Conservation (phyloP, 2,797 vertebrate genomes). For the Balearica regulorum region DNA sequence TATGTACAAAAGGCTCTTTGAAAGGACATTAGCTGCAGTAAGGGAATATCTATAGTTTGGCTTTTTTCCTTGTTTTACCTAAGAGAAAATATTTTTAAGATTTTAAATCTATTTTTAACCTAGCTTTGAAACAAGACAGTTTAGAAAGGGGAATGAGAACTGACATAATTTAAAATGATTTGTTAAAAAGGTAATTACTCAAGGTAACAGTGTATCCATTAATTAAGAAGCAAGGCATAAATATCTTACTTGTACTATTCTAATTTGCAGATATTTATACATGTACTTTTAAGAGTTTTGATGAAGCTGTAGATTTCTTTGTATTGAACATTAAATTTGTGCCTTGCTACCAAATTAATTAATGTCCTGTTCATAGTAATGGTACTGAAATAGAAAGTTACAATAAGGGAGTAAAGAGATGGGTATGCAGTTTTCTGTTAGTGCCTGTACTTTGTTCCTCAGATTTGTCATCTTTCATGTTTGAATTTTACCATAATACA, state of each 20-base stretch:
- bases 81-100: not conserved
- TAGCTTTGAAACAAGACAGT: slow-evolving; percentile 3
- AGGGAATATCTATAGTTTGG: slow-evolving; percentile 23
- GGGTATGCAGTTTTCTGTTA: not conserved
- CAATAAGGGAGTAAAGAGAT: not conserved
- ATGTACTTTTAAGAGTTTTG: slow-evolving; percentile 29
- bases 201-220: slow-evolving; percentile 11
- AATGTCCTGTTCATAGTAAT: not conserved
- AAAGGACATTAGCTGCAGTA: not conserved
- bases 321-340: not conserved
- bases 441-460: not conserved
- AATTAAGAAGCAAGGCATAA: not conserved
- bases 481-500: not conserved
- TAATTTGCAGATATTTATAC: not conserved
- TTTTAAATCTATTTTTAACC: slow-evolving; percentile 15
- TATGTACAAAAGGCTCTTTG: not conserved
- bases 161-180: not conserved
- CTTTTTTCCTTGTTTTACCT: not conserved
- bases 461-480: not conserved
- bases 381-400: not conserved
- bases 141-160: not conserved
- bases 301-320: not conserved
- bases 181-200: not conserved
- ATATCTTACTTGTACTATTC: slow-evolving; percentile 1
- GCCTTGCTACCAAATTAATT: not conserved